These are phyloP conservation scores for Eubasilissa regina DNA, from an alignment of 1,140 invertebrate species.

Conservation along the genomic window DNA sequence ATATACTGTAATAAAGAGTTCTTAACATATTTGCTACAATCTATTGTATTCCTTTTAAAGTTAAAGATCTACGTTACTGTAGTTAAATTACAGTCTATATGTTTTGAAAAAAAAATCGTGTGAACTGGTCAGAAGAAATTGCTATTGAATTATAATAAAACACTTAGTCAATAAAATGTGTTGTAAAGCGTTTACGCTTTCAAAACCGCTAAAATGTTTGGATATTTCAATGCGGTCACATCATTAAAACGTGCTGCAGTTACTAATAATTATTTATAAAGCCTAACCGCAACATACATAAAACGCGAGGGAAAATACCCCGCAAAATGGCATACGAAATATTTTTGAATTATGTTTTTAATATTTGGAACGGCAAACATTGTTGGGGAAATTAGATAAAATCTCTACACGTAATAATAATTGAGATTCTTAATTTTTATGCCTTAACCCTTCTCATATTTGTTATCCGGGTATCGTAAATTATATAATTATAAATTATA, in stretches of 20 bases:
- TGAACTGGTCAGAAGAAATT: neutral
- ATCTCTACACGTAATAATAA: too few species aligned
- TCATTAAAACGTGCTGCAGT: neutral
- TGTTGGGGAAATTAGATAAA: too few species aligned
- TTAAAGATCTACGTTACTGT: neutral
- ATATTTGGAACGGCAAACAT: too few species aligned
- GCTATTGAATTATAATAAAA: conserved; percentile 11
- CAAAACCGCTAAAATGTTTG: conserved; percentile 18
- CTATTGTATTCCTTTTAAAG: too few species aligned
- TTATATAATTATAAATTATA: too few species aligned
- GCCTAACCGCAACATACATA: neutral
- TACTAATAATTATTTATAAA: neutral
- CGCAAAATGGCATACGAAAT: too few species aligned
- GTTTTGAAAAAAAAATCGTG: neutral
- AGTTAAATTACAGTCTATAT: neutral
- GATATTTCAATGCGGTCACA: neutral
- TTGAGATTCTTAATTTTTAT: too few species aligned
- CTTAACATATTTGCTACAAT: too few species aligned
- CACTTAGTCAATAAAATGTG: conserved; percentile 4
- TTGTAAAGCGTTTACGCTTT: conserved; percentile 15
- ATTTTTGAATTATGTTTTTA: too few species aligned
- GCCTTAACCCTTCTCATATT: too few species aligned
- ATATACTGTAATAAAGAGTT: too few species aligned
- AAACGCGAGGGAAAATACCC: neutral
- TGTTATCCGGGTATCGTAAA: too few species aligned